Evolutionary conservation across 2,797 vertebrate species (phyloP).

Genomic region (Channa striata): DNA sequence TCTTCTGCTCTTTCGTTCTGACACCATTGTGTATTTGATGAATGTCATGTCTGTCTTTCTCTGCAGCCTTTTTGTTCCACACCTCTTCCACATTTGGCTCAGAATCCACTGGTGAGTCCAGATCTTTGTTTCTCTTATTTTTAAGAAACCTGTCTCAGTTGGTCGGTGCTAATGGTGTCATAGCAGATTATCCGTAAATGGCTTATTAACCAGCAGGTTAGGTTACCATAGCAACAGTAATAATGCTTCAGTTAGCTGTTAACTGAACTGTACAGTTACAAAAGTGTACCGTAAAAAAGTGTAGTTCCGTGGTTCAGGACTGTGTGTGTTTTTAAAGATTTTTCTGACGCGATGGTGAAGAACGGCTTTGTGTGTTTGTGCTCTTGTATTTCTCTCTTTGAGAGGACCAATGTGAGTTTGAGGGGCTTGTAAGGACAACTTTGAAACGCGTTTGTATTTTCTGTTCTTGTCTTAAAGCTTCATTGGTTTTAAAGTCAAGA

Average conservation of each 20-base stretch:
- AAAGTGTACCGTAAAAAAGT: too few species aligned
- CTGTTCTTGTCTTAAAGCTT: background rate
- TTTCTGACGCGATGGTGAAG: too few species aligned
- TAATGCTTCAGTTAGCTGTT: background rate
- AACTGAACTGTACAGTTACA: too few species aligned
- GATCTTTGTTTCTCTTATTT: background rate
- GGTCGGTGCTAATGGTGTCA: background rate
- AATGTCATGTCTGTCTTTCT: background rate
- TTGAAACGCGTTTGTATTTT: background rate
- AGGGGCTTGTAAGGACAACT: background rate
- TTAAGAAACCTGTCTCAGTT: too few species aligned
- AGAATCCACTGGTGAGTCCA: constrained; percentile 53
- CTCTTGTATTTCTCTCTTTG: background rate
- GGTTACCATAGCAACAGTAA: background rate
- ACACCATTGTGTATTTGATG: background rate
- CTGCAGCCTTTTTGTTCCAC: constrained; percentile 47
- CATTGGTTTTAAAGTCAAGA: too few species aligned
- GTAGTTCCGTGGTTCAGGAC: too few species aligned
- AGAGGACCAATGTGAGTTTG: background rate
- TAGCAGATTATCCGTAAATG: background rate
- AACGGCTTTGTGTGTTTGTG: background rate
- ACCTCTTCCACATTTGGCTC: constrained; percentile 12
- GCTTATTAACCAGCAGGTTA: background rate
- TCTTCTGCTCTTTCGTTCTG: background rate
- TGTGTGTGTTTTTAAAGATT: background rate